Conservation (phyloP, 2,797 vertebrate species). For the Crenuchus spilurus region DNA sequence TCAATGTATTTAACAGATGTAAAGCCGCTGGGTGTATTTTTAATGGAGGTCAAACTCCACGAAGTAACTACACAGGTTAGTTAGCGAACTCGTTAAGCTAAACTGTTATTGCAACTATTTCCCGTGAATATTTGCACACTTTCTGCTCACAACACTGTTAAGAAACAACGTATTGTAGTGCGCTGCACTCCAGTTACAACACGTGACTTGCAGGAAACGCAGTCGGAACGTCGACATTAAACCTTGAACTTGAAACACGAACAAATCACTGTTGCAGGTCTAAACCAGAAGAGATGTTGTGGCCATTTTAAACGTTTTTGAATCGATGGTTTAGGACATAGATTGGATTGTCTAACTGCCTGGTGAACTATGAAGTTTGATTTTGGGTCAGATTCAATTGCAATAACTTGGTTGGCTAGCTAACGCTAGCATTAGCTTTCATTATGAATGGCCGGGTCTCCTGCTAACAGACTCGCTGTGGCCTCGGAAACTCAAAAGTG, state of each 20-base stretch:
- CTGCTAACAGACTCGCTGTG: too few species aligned
- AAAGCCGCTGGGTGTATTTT: too few species aligned
- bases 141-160: not conserved
- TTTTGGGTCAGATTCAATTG: not conserved
- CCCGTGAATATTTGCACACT: not conserved
- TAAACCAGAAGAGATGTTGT: not conserved
- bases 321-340: not conserved
- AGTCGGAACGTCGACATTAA: slow-evolving; percentile 30
- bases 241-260: slow-evolving; percentile 36
- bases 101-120: too few species aligned
- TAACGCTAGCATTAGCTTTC: not conserved
- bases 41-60: too few species aligned
- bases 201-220: slow-evolving; percentile 54
- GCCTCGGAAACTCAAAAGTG: not conserved
- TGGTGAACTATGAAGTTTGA: not conserved
- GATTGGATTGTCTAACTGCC: not conserved
- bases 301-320: too few species aligned
- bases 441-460: not conserved
- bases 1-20: too few species aligned
- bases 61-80: too few species aligned
- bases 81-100: too few species aligned
- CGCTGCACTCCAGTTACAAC: not conserved
- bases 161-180: not conserved
- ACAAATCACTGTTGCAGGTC: not conserved
- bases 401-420: not conserved